Conservation (phyloP, 2,797 vertebrate genomes). For the Gymnothorax javanicus region DNA sequence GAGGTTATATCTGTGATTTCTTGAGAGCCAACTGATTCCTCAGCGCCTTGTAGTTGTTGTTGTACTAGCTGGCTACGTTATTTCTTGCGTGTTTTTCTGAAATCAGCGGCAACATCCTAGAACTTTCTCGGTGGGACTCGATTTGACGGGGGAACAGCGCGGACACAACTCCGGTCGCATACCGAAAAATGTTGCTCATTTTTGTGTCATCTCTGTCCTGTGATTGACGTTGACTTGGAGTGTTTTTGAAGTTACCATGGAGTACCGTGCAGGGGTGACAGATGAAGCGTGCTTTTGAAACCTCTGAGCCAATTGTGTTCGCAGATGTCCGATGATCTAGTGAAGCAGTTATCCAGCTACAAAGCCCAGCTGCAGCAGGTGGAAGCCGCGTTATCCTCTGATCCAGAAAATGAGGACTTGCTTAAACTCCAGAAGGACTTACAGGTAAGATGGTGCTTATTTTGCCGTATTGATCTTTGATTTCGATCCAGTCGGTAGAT, state of each 20-base stretch:
- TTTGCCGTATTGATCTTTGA: neutral
- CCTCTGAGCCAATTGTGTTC: neutral
- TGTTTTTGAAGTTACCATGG: neutral
- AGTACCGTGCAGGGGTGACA: neutral
- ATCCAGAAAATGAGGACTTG: slow-evolving; percentile 93
- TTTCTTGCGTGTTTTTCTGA: too few relatives aligned
- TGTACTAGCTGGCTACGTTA: too few relatives aligned
- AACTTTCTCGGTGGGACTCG: too few relatives aligned
- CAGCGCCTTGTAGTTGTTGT: too few relatives aligned
- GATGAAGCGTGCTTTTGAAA: neutral
- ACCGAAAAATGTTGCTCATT: too few relatives aligned
- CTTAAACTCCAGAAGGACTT: slow-evolving; percentile 95
- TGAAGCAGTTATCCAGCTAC: slow-evolving; percentile 94
- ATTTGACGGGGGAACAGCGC: too few relatives aligned
- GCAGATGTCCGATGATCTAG: slow-evolving; percentile 95
- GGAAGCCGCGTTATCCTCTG: slow-evolving; percentile 91
- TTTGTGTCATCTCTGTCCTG: too few relatives aligned
- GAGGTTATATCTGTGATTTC: too few relatives aligned
- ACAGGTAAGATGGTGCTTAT: slow-evolving; percentile 72
- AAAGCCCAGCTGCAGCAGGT: slow-evolving; percentile 97
- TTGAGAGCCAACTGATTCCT: too few relatives aligned
- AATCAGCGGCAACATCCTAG: too few relatives aligned
- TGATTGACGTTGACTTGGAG: neutral
- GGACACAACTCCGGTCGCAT: too few relatives aligned
- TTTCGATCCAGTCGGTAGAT: neutral